Base-by-base conservation (phyloP, 2,113 vertebrate genomes). In the Hippoglossus stenolepis region DNA sequence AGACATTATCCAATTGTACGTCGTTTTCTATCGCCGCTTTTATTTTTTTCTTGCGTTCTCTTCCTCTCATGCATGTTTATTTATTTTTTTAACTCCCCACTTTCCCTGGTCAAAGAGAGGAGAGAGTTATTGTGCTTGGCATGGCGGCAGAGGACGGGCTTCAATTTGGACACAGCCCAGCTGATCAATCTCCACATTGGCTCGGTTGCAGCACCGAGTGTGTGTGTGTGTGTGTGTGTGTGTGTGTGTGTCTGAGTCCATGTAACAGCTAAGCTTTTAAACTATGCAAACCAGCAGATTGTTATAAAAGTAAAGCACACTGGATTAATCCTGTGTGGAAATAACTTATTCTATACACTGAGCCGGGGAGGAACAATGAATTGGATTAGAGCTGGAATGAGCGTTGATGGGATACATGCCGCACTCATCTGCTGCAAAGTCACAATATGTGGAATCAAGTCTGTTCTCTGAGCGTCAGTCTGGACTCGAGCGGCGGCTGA, bases 171-270 rank as follows among this genome's bases (percentile, higher is more conserved):
- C 51, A 0, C 21, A 5, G 45, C 77, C 92, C 89, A 91, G 83
- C 53, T 81, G 90, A 93, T 92, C 88, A 89, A 92, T 92, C 88
- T 87, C 82, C 72, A 77, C 80, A 14, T 80, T 91, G 91, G 91
- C 89, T 87, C 63, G 0, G 72, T 87, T 85, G 68, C 85, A 89
- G 76, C 70, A 0, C 24, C 0, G 78, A 38, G 76, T 49, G 65
- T 24, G 70, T 21, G 62, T 65, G 61, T 40, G 18, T 49, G 51
- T 53, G 11, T 5, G 62, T 8, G 23, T 14, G 38, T 18, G 47
- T 54, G 23, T 70, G 59, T 70, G 9, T 56, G 49, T 31, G 58
- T 63, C 75, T 53, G 65, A n/a, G 70, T n/a, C 57, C 61, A 47
- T 26, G 18, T 40, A 84, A 73, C 71, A 73, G 73, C 71, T 84